These are phyloP conservation scores for Erythrolamprus reginae DNA, from an alignment of 2,113 vertebrate genomes.

Conservation along the genomic window DNA sequence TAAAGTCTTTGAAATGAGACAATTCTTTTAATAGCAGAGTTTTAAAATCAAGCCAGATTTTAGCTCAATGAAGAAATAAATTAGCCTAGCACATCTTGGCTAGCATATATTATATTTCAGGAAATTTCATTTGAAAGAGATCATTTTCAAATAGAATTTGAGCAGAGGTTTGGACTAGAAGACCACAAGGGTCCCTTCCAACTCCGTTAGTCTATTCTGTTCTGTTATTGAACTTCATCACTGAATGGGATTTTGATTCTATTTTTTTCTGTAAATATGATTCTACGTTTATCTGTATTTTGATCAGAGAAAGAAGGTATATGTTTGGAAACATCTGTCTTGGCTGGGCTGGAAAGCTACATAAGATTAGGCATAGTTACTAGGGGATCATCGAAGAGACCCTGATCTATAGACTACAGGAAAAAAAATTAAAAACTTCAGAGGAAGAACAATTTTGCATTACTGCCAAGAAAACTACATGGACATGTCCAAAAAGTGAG, in stretches of 20 bases:
- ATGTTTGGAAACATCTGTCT: not conserved
- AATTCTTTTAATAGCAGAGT: accelerated
- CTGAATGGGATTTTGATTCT: not conserved
- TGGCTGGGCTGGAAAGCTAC: not conserved
- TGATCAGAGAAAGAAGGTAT: not conserved
- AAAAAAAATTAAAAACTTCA: too few relatives aligned
- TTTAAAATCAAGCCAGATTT: not conserved
- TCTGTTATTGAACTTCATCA: not conserved
- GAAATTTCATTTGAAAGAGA: not conserved
- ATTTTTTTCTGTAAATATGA: not conserved
- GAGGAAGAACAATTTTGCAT: not conserved
- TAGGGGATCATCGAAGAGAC: too few relatives aligned
- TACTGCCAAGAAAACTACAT: too few relatives aligned
- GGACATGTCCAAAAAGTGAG: not conserved
- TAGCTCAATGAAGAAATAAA: not conserved
- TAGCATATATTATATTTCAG: not conserved
- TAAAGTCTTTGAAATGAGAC: not conserved
- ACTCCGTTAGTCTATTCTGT: not conserved
- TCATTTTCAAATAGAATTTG: not conserved
- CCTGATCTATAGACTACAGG: not conserved
- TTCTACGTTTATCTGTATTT: not conserved
- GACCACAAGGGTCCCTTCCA: not conserved
- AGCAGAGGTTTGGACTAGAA: not conserved
- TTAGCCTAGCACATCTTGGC: not conserved
- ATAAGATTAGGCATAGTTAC: not conserved